Evolutionary conservation across 2,797 vertebrate genomes (phyloP), one percentile per base, ranked within the genome.

Genomic region (Sarcoramphus papa): DNA sequence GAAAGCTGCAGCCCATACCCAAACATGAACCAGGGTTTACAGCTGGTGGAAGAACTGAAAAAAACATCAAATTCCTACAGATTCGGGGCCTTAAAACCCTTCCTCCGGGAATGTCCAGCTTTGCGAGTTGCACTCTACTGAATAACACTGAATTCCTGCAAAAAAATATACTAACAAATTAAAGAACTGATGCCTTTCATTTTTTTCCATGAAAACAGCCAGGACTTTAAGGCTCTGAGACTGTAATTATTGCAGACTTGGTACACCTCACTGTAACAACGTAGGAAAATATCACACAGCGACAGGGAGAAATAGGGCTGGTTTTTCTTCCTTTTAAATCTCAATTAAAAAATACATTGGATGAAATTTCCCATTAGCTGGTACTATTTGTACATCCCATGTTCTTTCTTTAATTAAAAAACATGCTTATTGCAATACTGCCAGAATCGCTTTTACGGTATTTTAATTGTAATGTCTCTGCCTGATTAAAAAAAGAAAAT

Each of bases 401-500:
- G 92, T 97, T 98, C 97, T 97, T 97, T 51, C 98, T 97, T 98
- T 98, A 98, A 98, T 98, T 98, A 98, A 98, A 98, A 98, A 98
- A 98, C 98, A 97, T 97, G 97, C 97, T 97, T 97, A 98, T 98
- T 98, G 97, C 97, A 97, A 97, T 97, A 97, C 95, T 98, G 97
- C 98, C 96, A 97, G 97, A 98, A 98, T 98, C 90, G 6, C 92
- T 98, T 98, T 98, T 98, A 98, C 76, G 96, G 97, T 97, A 97
- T 98, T 98, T 98, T 98, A 98, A 98, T 98, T 98, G 97, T 98
- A 98, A 97, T 96, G 98, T 96, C 97, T 98, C 96, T 98, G 98
- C 92, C 97, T 98, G 98, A 98, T 98, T 98, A 97, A 97, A 98
- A 98, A 98, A 98, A 97, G 97, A 97, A 98, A 98, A 98, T 97